Evolutionary conservation across 2,888 invertebrate species (phyloP), one percentile per base, ranked within the genome.

Genomic region (Drosophila flavopinicola): DNA sequence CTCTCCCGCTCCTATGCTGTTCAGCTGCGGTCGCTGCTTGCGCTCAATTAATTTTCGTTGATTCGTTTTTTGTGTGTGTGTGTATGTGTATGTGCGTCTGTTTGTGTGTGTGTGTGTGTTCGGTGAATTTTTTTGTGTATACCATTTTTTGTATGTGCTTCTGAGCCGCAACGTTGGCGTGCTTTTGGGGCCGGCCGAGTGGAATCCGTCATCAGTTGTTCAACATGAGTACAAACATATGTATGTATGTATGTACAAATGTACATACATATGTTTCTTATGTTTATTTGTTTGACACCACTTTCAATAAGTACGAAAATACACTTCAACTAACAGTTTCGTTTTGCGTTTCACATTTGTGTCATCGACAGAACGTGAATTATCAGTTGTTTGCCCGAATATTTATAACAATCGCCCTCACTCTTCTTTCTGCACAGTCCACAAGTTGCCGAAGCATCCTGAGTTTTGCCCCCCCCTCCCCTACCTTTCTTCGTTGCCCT

Each of bases 51-150:
- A 83, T 67, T 83, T 82, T 86, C 84, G 80, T 84, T 84, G 78
- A 84, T 84, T 86, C 79, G 78, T 78, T 86, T 82, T 86, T 76
- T 80, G 63, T 77, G 59, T 57, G 45, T 44, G 38, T 53, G 59
- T 37, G 32, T 37, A 49, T 30, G 56, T 59, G 54, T 17, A 41
- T 42, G 54, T 35, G 57, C 63, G 56, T 32, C 49, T 49, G 54
- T 35, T 37, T 37, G 20, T 42, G 33, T 47, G 33, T 53, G 24
- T 58, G 41, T 48, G 60, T 42, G 41, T 51, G 49, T 38, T 58
- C 49, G 53, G 20, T 75, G 35, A 42, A 59, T 66, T 87, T 87
- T 87, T 87, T 89, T 89, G 71, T 89, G 89, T 89, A 89, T 89
- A 89, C 85, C 66, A 88, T 88, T 88, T 89, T 89, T 84, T 87